Evolutionary conservation across 2,888 invertebrate genomes (phyloP), one percentile per base, ranked within the genome.

Genomic region (Epirrita christyi): DNA sequence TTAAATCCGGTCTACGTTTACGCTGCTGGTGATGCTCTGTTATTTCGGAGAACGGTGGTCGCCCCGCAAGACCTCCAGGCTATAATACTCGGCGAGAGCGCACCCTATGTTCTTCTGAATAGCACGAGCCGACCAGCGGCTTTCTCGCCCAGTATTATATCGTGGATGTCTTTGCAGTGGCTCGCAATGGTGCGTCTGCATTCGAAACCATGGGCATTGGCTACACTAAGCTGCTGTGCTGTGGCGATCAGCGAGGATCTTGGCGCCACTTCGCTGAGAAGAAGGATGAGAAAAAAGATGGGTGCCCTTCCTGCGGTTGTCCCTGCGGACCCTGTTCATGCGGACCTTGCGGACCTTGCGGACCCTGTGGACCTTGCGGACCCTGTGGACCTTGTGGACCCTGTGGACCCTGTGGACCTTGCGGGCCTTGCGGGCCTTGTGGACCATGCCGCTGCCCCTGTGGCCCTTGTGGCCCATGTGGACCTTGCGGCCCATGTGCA

Each of bases 31-130:
- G 64, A 29, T 40, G 68, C 58, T 64, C 74, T 85, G 88, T 86
- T 88, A 86, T 86, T 86, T 84, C 76, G 88, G 83, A 86, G 88
- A 85, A 87, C 85, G 85, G 80, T 80, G 82, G 83, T 75, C 79
- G 79, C 81, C 76, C 78, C 72, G 72, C 75, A 61, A 77, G 80
- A 82, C 76, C 68, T 81, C 85, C 85, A 81, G 70, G 78, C 79
- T 88, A 83, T 86, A 87, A 88, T 88, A 88, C 88, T 88, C 81
- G 82, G 78, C 79, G 78, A 76, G 74, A 65, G 70, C 69, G 74
- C 72, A 72, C 73, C 57, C 58, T 68, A 76, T 81, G 84, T 87
- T 87, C 86, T 82, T 84, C 87, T 70, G 74, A 83, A 83, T 86
- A 87, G 80, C 86, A 85, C 72, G 70, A 73, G 73, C 81, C 72